A percentile compares a stretch with the other conserved stretches of the same genome.
Conservation (phyloP, 2,797 vertebrate species). For the Rhabdomys pumilio region DNA sequence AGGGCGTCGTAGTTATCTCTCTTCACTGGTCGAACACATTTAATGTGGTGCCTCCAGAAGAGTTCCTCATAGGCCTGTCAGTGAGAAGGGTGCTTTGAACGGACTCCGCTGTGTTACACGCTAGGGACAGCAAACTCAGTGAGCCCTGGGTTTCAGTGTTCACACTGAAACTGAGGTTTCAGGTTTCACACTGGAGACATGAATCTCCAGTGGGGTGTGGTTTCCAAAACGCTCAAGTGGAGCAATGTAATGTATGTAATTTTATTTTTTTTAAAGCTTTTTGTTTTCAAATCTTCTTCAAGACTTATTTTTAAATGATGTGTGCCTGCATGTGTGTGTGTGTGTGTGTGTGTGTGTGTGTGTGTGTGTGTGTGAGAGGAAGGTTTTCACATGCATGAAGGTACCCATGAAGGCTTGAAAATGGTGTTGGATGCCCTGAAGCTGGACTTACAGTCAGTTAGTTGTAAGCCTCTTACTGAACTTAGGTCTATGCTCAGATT, state of each 20-base stretch:
- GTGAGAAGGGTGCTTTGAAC: background rate
- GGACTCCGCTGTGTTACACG: background rate
- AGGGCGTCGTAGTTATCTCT: conserved; percentile 89
- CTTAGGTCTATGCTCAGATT: background rate
- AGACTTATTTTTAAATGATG: background rate
- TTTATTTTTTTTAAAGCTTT: background rate
- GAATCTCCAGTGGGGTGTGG: accelerated
- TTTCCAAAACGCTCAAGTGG: background rate
- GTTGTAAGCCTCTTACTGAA: background rate
- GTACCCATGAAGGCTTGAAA: no score
- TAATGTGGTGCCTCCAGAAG: conserved; percentile 87
- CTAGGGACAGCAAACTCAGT: background rate
- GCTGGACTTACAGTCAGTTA: background rate
- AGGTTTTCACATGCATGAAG: background rate
- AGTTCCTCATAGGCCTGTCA: conserved; percentile 89
- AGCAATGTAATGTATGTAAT: background rate
- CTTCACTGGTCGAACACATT: conserved; percentile 88
- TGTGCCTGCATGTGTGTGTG: background rate
- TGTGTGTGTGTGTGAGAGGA: background rate
- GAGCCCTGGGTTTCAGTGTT: background rate
- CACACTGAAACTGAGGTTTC: no score
- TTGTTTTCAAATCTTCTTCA: background rate
- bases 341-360: background rate
- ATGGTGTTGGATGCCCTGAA: background rate
- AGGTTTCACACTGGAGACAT: no score